phyloP scores from a whole-genome alignment of 2,113 vertebrate genomes.

The Oncorhynchus clarkii region DNA sequence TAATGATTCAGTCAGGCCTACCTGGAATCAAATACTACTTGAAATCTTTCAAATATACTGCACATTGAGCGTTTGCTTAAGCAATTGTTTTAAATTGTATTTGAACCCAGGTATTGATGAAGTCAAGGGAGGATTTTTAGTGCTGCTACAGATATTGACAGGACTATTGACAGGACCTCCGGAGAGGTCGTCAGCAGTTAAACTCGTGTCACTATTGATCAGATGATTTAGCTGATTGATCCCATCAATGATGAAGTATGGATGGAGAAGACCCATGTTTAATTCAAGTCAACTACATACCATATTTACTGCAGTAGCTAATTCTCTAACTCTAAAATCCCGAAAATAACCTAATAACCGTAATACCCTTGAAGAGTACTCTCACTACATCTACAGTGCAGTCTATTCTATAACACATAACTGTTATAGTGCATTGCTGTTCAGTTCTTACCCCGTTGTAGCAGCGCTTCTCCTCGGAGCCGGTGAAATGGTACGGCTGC shows the following conservation, averaged over 20 bases:
- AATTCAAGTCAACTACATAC: too few species aligned
- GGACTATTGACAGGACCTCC: constrained; percentile 17
- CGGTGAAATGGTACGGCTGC: constrained; percentile 89
- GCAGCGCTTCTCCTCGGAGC: constrained; percentile 83
- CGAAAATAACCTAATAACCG: too few species aligned
- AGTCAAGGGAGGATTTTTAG: constrained; percentile 33
- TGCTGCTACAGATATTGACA: constrained; percentile 36
- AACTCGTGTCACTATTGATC: constrained; percentile 65
- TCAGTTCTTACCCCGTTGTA: constrained; percentile 84
- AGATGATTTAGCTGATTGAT: constrained; percentile 51
- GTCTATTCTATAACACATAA: too few species aligned
- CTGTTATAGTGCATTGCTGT: too few species aligned
- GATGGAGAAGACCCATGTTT: constrained; percentile 20
- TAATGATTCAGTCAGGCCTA: not conserved
- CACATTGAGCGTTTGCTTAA: constrained; percentile 10
- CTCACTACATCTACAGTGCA: too few species aligned
- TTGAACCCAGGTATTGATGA: constrained; percentile 23
- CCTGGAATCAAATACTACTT: too few species aligned
- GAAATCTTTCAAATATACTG: not conserved
- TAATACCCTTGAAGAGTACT: too few species aligned
- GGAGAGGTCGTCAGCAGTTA: constrained; percentile 42
- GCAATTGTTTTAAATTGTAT: too few species aligned
- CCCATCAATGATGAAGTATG: constrained; percentile 56
- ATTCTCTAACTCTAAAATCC: too few species aligned
- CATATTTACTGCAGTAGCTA: too few species aligned